A percentile compares a stretch with the other conserved stretches of the same genome.
Evolutionary conservation across 2,113 vertebrate genomes (phyloP).

Genomic region (Euleptes europaea): DNA sequence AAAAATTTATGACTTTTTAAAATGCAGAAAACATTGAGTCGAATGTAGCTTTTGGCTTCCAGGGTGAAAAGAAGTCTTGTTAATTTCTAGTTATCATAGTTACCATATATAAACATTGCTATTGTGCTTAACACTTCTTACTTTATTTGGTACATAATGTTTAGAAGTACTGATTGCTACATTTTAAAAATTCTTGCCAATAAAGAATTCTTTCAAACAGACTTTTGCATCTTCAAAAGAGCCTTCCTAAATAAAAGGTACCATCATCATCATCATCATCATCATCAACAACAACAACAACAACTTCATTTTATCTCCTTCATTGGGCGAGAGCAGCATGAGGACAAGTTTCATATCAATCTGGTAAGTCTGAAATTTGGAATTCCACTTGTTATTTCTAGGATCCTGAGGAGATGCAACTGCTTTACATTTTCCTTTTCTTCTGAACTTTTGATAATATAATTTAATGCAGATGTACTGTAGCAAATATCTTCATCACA

Average conservation of each 20-base stretch:
- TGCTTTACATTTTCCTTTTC: constrained; percentile 3
- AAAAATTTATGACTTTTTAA: neutral
- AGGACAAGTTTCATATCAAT: neutral
- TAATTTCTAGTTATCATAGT: neutral
- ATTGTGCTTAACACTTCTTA: neutral
- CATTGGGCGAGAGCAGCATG: neutral
- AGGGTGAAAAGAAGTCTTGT: neutral
- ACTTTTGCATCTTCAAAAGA: neutral
- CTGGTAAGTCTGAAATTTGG: neutral
- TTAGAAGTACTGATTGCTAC: neutral
- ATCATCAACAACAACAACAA: no score
- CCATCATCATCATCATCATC: no score
- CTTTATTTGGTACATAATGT: neutral
- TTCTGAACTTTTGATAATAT: constrained; percentile 15
- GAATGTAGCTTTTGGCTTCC: neutral
- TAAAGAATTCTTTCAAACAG: neutral
- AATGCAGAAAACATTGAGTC: neutral
- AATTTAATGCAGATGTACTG: neutral
- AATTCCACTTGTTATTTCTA: neutral
- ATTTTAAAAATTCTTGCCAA: neutral
- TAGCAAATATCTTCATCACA: neutral
- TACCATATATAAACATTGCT: neutral
- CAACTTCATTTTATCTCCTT: neutral
- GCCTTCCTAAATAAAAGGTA: neutral
- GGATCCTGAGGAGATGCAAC: neutral